phyloP scores from a whole-genome alignment of 2,113 vertebrate genomes.

The Misgurnus anguillicaudatus region DNA sequence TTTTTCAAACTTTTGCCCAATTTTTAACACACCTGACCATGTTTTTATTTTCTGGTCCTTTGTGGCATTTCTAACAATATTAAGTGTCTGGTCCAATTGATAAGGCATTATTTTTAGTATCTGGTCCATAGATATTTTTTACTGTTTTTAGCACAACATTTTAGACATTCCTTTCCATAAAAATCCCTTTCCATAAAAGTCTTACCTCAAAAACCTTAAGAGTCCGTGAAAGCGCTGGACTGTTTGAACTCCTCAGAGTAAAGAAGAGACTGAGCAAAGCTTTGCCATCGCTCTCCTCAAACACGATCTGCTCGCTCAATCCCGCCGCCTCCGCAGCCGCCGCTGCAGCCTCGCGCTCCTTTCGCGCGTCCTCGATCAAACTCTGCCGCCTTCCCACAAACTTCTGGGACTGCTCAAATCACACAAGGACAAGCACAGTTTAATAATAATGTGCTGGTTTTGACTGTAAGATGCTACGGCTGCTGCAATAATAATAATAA shows the following conservation, averaged over 20 bases:
- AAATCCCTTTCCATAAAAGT: no score
- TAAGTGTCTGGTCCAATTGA: no score
- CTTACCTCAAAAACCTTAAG: constrained; percentile 95
- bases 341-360: constrained; percentile 86
- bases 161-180: no score
- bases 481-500: no score
- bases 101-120: no score
- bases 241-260: constrained; percentile 79
- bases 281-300: constrained; percentile 86
- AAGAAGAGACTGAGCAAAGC: constrained; percentile 89
- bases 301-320: constrained; percentile 81
- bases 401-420: constrained; percentile 76
- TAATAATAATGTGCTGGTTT: background rate
- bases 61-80: no score
- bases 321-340: constrained; percentile 78
- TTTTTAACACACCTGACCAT: no score
- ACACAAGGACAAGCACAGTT: background rate
- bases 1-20: no score
- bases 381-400: constrained; percentile 91
- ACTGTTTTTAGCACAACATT: no score
- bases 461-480: no score
- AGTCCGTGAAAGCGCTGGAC: constrained; percentile 81
- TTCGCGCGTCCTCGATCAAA: constrained; percentile 95
- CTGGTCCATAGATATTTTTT: no score
- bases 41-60: no score